Percentiles rank a stretch among this genome's conserved stretches.
phyloP scores from a whole-genome alignment of 2,888 invertebrate genomes.

The Mythimna loreyi region DNA sequence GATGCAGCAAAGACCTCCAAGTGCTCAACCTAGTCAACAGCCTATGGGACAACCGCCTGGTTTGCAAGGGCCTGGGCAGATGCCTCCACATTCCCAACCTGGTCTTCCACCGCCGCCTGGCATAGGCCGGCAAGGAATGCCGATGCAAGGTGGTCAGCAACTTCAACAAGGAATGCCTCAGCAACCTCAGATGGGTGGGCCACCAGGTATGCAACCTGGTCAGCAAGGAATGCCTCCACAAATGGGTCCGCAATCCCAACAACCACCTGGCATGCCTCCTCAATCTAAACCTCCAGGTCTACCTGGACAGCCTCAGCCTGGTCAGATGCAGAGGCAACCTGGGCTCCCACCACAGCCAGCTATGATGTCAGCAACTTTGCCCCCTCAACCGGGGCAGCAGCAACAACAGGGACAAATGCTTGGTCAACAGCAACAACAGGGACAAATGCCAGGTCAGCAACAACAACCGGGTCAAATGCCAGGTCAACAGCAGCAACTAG shows the following conservation, averaged over 20 bases:
- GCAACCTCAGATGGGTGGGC: slow-evolving; percentile 59
- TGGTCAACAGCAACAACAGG: slow-evolving; percentile 40
- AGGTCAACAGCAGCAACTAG: slow-evolving; percentile 41
- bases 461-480: slow-evolving; percentile 36
- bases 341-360: slow-evolving; percentile 54
- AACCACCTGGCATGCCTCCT: slow-evolving; percentile 57
- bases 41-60: slow-evolving; percentile 63
- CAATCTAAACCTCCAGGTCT: slow-evolving; percentile 54
- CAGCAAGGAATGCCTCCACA: slow-evolving; percentile 61
- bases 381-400: slow-evolving; percentile 37
- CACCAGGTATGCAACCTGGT: slow-evolving; percentile 45
- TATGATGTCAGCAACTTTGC: slow-evolving; percentile 43
- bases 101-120: slow-evolving; percentile 59
- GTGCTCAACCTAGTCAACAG: slow-evolving; percentile 72
- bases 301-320: slow-evolving; percentile 62
- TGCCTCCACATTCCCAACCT: slow-evolving; percentile 72
- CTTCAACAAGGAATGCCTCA: slow-evolving; percentile 65
- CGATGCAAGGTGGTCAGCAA: slow-evolving; percentile 60
- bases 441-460: slow-evolving; percentile 27
- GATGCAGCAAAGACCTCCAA: slow-evolving; percentile 70
- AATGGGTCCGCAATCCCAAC: slow-evolving; percentile 53
- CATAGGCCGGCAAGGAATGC: slow-evolving; percentile 70
- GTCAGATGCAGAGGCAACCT: slow-evolving; percentile 56
- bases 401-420: slow-evolving; percentile 36
- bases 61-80: slow-evolving; percentile 62